Evolutionary conservation across 2,113 vertebrate genomes (phyloP), one percentile per base, ranked within the genome.

Genomic region (Paradisaea rubra): DNA sequence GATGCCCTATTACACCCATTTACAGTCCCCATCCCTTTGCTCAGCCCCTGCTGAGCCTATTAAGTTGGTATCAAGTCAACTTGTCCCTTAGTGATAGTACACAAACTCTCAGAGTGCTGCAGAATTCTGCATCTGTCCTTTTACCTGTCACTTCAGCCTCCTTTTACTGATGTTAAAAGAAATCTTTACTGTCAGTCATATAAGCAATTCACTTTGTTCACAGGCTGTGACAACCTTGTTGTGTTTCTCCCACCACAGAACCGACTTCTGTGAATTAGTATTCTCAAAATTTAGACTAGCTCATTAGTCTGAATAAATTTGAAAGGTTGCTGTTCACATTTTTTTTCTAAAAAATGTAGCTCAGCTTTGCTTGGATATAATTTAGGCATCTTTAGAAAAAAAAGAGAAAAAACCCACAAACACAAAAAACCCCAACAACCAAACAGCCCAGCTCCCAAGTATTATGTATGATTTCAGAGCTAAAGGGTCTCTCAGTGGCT

Each of bases 141-240:
- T 97, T 97, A 98, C 98, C 98, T 99, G 99, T 99, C 99, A 99
- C 98, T 97, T 95, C 97, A 98, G 97, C 98, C 95, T 97, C 97
- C 97, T 98, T 98, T 98, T 98, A 99, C 98, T 99, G 99, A 99
- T 99, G 99, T 99, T 99, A 98, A 99, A 99, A 99, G 99, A 98
- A 99, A 99, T 98, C 98, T 98, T 98, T 99, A 98, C 99, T 99
- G 99, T 99, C 99, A 99, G 97, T 98, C 99, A 99, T 97, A 98
- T 99, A 98, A 98, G 97, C 98, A 98, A 98, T 99, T 99, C 99
- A 99, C 99, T 99, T 99, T 99, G 99, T 99, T 99, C 99, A 98
- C 98, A 45, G 97, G 96, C 98, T 92, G 98, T 99, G 99, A 99
- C 99, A 99, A 98, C 97, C 98, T 98, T 98, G 97, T 98, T 98